Conservation (phyloP, 2,113 vertebrate species). For the Glareola pratincola region DNA sequence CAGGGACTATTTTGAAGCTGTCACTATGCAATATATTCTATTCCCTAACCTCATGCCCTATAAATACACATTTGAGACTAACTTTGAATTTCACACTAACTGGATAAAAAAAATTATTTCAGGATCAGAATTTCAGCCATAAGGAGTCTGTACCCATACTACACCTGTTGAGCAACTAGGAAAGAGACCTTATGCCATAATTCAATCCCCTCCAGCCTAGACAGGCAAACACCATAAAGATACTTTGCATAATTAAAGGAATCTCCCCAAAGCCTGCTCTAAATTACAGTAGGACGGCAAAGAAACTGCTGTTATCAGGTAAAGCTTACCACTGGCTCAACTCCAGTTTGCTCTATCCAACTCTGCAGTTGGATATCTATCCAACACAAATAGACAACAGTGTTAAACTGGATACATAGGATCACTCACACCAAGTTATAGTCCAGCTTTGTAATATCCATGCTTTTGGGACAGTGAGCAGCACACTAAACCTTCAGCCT, state of each 20-base stretch:
- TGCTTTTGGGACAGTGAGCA: neutral
- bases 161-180: neutral
- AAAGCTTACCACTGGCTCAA: neutral
- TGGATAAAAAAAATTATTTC: neutral
- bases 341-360: neutral
- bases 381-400: neutral
- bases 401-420: neutral
- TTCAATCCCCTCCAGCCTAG: neutral
- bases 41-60: neutral
- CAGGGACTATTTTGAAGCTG: neutral
- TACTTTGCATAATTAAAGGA: neutral
- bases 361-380: neutral
- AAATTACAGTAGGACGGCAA: neutral
- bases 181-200: neutral
- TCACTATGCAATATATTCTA: neutral
- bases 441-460: neutral
- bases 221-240: neutral
- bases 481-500: neutral
- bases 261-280: neutral
- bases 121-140: neutral
- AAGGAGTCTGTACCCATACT: neutral
- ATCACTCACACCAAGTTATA: neutral
- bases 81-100: neutral
- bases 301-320: neutral
- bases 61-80: neutral